These are phyloP conservation scores for Aspidiotus rigidus DNA, from an alignment of 2,888 invertebrate genomes.

Conservation along the genomic window DNA sequence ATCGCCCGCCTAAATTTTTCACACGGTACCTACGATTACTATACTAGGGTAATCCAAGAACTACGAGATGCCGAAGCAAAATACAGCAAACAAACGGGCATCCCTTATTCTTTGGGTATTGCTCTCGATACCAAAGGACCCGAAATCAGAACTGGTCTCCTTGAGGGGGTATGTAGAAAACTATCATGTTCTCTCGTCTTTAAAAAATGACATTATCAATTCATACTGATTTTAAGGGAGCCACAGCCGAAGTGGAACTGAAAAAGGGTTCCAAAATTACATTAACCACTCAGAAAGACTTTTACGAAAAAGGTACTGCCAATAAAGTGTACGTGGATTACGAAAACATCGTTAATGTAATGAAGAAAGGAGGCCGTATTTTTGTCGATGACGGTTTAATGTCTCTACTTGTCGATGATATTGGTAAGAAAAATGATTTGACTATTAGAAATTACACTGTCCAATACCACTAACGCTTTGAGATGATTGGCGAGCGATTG, in stretches of 20 bases:
- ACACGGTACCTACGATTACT: slow-evolving; percentile 92
- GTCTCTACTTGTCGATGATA: slow-evolving; percentile 71
- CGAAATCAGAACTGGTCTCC: slow-evolving; percentile 91
- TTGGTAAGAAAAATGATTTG: slow-evolving; percentile 46
- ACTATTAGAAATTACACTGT: background rate
- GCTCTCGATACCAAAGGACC: slow-evolving; percentile 98
- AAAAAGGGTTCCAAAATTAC: slow-evolving; percentile 72
- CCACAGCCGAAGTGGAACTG: slow-evolving; percentile 80
- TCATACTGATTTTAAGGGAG: slow-evolving; percentile 52
- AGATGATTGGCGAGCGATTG: too few species aligned
- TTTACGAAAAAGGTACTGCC: slow-evolving; percentile 66
- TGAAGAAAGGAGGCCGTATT: slow-evolving; percentile 72
- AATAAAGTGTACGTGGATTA: slow-evolving; percentile 80
- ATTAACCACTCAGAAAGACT: slow-evolving; percentile 70
- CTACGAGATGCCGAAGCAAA: slow-evolving; percentile 73
- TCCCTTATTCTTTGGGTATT: slow-evolving; percentile 75
- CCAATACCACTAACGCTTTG: background rate
- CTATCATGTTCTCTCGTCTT: too few species aligned
- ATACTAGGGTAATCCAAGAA: slow-evolving; percentile 80
- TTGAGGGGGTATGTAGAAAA: slow-evolving; percentile 69
- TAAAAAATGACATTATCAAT: background rate
- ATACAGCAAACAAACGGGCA: slow-evolving; percentile 62
- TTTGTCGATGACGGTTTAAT: slow-evolving; percentile 96
- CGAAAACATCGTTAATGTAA: slow-evolving; percentile 84
- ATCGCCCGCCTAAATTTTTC: slow-evolving; percentile 92